Conservation (phyloP, 2,113 vertebrate species). For the Aepyceros melampus region DNA sequence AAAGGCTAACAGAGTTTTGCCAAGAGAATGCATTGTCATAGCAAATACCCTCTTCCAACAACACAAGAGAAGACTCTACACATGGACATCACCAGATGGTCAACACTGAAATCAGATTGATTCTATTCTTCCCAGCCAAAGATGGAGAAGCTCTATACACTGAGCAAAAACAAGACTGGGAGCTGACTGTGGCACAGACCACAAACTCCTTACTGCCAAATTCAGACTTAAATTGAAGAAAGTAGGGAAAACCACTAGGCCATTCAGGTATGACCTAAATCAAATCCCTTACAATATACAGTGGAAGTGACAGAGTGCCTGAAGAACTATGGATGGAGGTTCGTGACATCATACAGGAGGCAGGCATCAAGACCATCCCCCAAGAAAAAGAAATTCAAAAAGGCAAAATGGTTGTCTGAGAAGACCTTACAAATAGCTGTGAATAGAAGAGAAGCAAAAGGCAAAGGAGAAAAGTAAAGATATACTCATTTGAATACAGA, state of each 20-base stretch:
- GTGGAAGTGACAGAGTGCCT: neutral
- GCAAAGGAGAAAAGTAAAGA: neutral
- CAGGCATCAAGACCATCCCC: neutral
- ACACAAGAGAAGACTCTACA: neutral
- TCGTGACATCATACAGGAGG: accelerated
- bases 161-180: neutral
- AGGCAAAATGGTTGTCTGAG: neutral
- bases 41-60: neutral
- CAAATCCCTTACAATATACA: neutral
- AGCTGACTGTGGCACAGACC: neutral
- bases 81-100: neutral
- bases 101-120: neutral
- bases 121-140: neutral
- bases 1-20: neutral
- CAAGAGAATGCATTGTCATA: neutral
- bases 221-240: neutral
- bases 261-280: neutral
- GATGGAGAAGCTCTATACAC: neutral
- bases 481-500: neutral
- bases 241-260: neutral
- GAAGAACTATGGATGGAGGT: neutral
- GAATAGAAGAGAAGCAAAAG: neutral
- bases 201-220: neutral
- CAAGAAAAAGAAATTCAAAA: neutral
- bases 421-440: neutral